Evolutionary conservation across 1,140 invertebrate species (phyloP), one percentile per base, ranked within the genome.

Genomic region (Cotesia glomerata): DNA sequence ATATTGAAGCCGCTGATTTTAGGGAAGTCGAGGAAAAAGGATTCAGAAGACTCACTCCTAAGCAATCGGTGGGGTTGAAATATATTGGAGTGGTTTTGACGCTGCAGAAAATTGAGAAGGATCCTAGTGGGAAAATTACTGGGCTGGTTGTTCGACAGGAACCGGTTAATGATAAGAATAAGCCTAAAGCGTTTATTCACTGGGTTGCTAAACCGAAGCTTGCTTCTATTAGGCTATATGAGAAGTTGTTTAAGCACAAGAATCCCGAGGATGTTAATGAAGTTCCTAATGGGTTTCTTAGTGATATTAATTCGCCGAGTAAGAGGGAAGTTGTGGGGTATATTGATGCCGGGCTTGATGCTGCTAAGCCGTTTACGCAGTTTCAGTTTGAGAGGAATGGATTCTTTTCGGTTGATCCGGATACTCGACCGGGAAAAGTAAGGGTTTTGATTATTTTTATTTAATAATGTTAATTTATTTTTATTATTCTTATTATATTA

Each of bases 151-250:
- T 94, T 34, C 90, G 87, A 13, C 93, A 93, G 80, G 89, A 91
- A 68, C 82, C 89, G 14, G 90, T 92, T 0, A 83, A 87, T 16
- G 84, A 88, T 18, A 79, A 80, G 7, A 88, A 90, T 62, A 99
- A 99, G 88, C 98, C 98, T 0, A 99, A 99, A 88, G 97, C 97
- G 2, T 99, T 99, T 85, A 96, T 99, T 79, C 98, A 99, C 85
- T 99, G 98, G 98, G 97, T 99, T 0, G 93, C 95, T 0, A 86
- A 94, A 74, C 97, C 98, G 1, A 75, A 93, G 2, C 79, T 88
- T 49, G 90, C 95, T 73, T 94, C 97, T 89, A 92, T 99, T 65
- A 88, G 97, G 18, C 88, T 99, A 0, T 99, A 99, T 86, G 95
- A 98, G 73, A 89, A 91, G 76, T 84, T 99, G 91, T 99, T 99